Evolutionary conservation across 2,888 invertebrate genomes (phyloP), one percentile per base, ranked within the genome.

Genomic region (Trachelus stipa): DNA sequence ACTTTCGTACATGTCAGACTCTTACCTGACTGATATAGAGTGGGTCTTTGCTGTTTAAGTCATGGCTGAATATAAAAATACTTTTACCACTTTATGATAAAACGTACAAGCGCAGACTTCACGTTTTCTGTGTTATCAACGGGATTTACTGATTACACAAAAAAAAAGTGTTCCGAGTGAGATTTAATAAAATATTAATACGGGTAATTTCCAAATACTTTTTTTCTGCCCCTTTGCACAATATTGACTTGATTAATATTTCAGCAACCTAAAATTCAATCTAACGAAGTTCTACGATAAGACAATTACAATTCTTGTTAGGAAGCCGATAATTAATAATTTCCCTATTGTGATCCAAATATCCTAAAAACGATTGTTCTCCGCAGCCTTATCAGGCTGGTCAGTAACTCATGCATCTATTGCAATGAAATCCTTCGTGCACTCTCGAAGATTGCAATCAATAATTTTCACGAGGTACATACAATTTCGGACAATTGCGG

Each of bases 401-500:
- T 40, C 40, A 6, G 23, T 56, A 9, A 9, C 23, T 56, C 56
- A 56, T 15, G 15, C 15, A 40, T 40, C 15, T 15, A 23, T 9
- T 23, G 6, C 56, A 56, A 56, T 56, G 56, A 56, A 12, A 23
- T 12, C 33, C 34, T 76, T 69, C 35, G 15, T 34, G 79, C 71
- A 77, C 78, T 80, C 78, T 79, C 35, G 69, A 12, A 77, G 75
- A 71, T 68, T 81, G 73, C 77, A 69, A 76, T 78, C 73, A 69
- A 75, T 68, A 77, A 73, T 74, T 81, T 37, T 34, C 73, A 40
- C 74, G 76, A 74, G 76, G 75, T 73, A 75, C 68, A 74, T 69
- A 34, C 30, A 11, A 56, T 68, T 75, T 31, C 75, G n/a, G 75
- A 74, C 80, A 81, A 84, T 84, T 81, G 82, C 79, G 74, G 80